phyloP scores from a whole-genome alignment of 2,888 invertebrate species.

The Linhomoeus sp. region DNA sequence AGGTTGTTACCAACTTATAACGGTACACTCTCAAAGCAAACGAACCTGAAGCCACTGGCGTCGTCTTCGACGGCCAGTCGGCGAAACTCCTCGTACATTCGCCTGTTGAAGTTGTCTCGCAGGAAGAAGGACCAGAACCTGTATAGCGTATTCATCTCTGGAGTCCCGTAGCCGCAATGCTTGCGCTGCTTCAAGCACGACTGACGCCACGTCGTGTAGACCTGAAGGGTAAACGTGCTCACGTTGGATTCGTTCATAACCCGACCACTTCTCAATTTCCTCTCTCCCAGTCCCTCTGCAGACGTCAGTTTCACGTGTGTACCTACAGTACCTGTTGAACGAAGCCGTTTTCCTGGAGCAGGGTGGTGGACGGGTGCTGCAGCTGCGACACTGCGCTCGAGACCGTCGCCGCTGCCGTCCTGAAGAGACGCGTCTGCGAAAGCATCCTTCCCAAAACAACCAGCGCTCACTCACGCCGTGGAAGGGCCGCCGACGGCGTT shows the following conservation, averaged over 20 bases:
- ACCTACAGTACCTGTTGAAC: conserved; percentile 64
- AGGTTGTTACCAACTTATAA: too few species aligned
- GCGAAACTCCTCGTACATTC: conserved; percentile 92
- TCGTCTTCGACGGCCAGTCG: conserved; percentile 82
- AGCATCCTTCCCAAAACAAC: too few species aligned
- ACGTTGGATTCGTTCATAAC: too few species aligned
- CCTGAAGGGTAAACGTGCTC: conserved; percentile 34
- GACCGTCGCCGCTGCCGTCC: neutral
- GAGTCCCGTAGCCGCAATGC: conserved; percentile 73
- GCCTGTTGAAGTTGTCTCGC: conserved; percentile 86
- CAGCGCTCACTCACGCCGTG: neutral
- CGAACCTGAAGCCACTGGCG: conserved; percentile 63
- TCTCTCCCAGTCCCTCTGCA: too few species aligned
- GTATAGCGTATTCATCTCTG: conserved; percentile 98
- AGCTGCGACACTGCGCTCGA: conserved; percentile 21
- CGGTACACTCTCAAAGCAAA: too few species aligned
- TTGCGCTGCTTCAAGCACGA: conserved; percentile 84
- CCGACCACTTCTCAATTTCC: too few species aligned
- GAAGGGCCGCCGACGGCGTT: too few species aligned
- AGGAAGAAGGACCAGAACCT: conserved; percentile 99
- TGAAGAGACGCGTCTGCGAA: too few species aligned
- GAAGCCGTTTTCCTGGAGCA: conserved; percentile 87
- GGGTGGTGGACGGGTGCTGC: conserved; percentile 70
- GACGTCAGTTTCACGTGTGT: too few species aligned
- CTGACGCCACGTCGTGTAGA: conserved; percentile 84